Conservation (phyloP, 2,113 vertebrate genomes). For the Stegastes partitus region DNA sequence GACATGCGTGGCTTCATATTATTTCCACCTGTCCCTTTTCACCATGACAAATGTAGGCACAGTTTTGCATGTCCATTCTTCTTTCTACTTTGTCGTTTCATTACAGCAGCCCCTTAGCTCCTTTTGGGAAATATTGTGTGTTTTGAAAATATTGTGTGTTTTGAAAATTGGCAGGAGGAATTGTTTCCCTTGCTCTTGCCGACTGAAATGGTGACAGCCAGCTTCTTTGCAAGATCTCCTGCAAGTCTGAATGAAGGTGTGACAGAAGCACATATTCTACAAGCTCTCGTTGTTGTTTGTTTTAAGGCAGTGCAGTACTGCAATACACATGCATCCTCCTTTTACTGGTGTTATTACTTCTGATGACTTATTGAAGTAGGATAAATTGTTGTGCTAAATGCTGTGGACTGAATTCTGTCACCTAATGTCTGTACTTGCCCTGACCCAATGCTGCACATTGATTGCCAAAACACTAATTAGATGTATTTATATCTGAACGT, state of each 20-base stretch:
- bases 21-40: conserved; percentile 37
- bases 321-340: neutral
- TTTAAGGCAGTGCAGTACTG: neutral
- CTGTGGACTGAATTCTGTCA: neutral
- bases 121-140: conserved; percentile 30
- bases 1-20: conserved; percentile 24
- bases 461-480: neutral
- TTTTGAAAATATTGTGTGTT: conserved; percentile 37
- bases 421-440: neutral
- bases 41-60: conserved; percentile 11
- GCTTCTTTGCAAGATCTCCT: conserved; percentile 6
- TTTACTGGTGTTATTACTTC: conserved; percentile 2
- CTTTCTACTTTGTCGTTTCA: conserved; percentile 44
- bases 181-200: conserved; percentile 7
- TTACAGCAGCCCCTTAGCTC: conserved; percentile 52
- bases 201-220: conserved; percentile 10
- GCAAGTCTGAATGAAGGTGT: neutral
- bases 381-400: neutral
- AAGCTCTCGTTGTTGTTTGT: neutral
- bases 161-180: conserved; percentile 38
- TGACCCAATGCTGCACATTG: neutral
- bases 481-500: neutral
- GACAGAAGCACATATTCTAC: conserved; percentile 23
- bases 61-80: conserved; percentile 49
- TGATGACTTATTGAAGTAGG: neutral